Evolutionary conservation across 2,797 vertebrate species (phyloP).

Genomic region (Pangasius krempfi): DNA sequence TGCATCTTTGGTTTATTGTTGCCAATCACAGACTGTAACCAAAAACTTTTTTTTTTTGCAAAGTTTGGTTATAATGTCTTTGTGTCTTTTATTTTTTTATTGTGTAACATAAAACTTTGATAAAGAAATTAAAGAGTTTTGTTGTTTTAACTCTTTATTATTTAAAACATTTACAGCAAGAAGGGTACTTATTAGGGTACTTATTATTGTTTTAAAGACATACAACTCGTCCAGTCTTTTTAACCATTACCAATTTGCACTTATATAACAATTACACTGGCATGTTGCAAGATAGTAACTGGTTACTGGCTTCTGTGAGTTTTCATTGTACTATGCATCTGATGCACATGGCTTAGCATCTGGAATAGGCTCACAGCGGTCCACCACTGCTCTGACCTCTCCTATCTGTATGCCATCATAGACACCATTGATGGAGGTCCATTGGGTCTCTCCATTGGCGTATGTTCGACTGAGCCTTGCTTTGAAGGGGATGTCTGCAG

Average conservation of each 20-base stretch:
- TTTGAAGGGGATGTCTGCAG: constrained; percentile 73
- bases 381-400: constrained; percentile 73
- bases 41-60: neutral
- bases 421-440: constrained; percentile 71
- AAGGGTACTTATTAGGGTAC: neutral
- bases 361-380: constrained; percentile 71
- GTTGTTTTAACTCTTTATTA: constrained; percentile 1
- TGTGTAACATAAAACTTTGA: neutral
- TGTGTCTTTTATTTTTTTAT: neutral
- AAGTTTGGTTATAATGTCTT: neutral
- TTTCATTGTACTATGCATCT: constrained; percentile 36
- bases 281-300: neutral
- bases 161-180: neutral
- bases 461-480: constrained; percentile 76
- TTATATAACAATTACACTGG: neutral
- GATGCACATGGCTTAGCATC: constrained; percentile 72
- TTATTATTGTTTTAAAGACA: neutral
- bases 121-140: neutral
- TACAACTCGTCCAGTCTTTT: neutral
- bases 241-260: neutral
- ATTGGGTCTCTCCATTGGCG: constrained; percentile 74
- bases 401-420: constrained; percentile 78
- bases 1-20: neutral
- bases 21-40: neutral
- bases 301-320: neutral